Conservation (phyloP, 2,888 invertebrate species). For the Lasioglossum vierecki region DNA sequence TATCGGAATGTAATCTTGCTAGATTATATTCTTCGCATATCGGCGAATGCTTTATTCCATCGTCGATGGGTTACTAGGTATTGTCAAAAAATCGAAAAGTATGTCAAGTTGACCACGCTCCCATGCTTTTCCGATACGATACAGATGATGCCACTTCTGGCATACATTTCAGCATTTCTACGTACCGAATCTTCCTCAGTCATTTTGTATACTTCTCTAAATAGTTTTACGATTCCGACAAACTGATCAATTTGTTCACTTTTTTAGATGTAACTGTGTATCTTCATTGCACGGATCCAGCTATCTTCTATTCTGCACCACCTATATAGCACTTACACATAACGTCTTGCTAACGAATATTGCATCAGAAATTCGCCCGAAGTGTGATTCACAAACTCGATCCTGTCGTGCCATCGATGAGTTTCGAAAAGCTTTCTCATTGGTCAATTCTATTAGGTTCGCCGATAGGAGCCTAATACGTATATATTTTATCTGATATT, state of each 20-base stretch:
- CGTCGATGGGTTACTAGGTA: not conserved
- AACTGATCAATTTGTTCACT: conserved; percentile 28
- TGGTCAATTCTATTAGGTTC: conserved; percentile 7
- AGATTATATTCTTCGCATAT: not conserved
- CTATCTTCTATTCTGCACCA: conserved; percentile 27
- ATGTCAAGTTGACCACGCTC: conserved; percentile 54
- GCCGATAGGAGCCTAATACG: not conserved
- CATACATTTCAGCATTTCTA: conserved; percentile 32
- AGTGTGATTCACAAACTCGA: conserved; percentile 39
- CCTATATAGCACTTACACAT: conserved; percentile 45
- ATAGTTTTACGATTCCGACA: conserved; percentile 9
- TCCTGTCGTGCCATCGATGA: not conserved
- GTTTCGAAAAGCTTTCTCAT: conserved; percentile 15
- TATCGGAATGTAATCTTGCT: not conserved
- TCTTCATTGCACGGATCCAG: conserved; percentile 42
- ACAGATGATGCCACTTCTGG: conserved; percentile 1
- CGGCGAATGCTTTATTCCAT: not conserved
- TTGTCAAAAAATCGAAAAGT: conserved; percentile 45
- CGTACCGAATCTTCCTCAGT: conserved; percentile 86
- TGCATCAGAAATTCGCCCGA: conserved; percentile 66
- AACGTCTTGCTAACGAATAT: conserved; percentile 59
- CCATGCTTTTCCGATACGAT: conserved; percentile 40
- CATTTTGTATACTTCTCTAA: conserved; percentile 78
- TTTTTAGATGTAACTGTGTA: conserved; percentile 34
- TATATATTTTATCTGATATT: conserved; percentile 2